Conservation (phyloP, 1,140 invertebrate species). For the Drosophila dunni region DNA sequence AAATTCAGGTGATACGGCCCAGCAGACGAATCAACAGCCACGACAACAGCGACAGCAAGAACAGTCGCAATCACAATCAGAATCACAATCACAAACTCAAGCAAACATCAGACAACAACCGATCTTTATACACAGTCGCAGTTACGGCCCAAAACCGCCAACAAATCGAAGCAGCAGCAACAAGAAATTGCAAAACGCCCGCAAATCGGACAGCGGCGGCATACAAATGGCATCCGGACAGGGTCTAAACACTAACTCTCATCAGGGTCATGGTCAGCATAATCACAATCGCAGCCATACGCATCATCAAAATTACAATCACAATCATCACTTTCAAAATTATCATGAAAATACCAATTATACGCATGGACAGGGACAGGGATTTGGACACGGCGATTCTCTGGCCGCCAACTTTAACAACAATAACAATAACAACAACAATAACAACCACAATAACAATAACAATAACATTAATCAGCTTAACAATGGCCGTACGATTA, state of each 20-base stretch:
- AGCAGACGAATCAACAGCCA: slow-evolving; percentile 4
- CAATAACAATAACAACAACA: background rate
- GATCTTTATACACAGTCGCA: slow-evolving; percentile 27
- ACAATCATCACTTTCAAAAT: background rate
- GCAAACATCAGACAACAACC: slow-evolving; percentile 7
- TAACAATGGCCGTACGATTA: background rate
- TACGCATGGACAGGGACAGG: background rate
- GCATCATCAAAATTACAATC: background rate
- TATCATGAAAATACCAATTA: background rate
- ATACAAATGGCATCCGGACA: slow-evolving; percentile 23
- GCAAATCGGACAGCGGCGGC: slow-evolving; percentile 14
- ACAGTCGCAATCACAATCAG: background rate
- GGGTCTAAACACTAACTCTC: background rate
- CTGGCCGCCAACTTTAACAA: background rate
- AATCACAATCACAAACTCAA: background rate
- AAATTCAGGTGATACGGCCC: slow-evolving; percentile 40
- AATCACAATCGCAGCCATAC: background rate
- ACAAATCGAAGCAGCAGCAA: slow-evolving; percentile 1
- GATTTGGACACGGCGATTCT: slow-evolving; percentile 10
- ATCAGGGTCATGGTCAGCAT: background rate
- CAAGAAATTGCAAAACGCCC: slow-evolving; percentile 3
- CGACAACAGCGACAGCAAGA: background rate
- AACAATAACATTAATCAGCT: background rate
- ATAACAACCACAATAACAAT: background rate
- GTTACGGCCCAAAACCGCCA: slow-evolving; percentile 13